Conservation (phyloP, 2,888 invertebrate species). For the Papilio demoleus region DNA sequence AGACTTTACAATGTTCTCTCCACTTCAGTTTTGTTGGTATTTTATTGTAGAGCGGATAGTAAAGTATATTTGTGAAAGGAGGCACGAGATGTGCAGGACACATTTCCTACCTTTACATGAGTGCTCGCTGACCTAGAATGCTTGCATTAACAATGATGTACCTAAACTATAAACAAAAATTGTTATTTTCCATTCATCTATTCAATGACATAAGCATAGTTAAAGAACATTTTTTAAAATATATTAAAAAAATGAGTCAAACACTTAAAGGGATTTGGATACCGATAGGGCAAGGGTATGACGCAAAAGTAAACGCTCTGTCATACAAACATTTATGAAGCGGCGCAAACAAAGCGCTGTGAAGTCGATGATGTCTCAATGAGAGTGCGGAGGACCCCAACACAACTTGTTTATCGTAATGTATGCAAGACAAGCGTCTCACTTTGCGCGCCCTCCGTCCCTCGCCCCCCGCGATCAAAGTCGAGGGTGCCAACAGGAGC, state of each 20-base stretch:
- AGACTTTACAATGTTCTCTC: constrained; percentile 24
- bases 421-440: constrained; percentile 67
- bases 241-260: neutral
- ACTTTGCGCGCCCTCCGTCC: constrained; percentile 50
- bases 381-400: constrained; percentile 30
- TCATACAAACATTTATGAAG: constrained; percentile 24
- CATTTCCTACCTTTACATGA: neutral
- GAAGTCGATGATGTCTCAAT: constrained; percentile 38
- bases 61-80: neutral
- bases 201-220: neutral
- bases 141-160: neutral
- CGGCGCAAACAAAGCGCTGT: constrained; percentile 27
- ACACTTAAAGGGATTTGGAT: neutral
- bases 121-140: constrained; percentile 3
- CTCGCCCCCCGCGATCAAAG: neutral
- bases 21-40: constrained; percentile 15
- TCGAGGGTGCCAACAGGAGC: constrained; percentile 46
- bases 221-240: neutral
- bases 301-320: neutral
- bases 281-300: neutral
- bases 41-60: neutral
- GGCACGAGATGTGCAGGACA: neutral
- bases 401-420: constrained; percentile 51
- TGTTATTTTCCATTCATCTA: neutral
- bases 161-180: neutral